Evolutionary conservation across 2,797 vertebrate genomes (phyloP), one percentile per base, ranked within the genome.

Genomic region (Cichlasoma orientale): DNA sequence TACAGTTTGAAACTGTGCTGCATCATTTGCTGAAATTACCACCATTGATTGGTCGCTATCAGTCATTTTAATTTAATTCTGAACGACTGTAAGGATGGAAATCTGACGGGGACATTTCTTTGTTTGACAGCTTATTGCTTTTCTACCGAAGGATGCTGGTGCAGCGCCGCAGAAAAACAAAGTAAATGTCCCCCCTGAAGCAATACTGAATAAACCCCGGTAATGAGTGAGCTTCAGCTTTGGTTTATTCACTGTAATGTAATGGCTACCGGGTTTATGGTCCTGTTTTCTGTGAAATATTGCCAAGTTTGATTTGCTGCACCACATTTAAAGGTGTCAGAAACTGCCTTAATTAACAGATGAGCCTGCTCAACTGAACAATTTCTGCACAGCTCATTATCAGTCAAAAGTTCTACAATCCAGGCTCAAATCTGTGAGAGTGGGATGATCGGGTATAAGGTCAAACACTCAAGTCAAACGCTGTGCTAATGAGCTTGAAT

Each of bases 1-100:
- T 85, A 74, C 86, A 86, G 80, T 90, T 88, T 82, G 86, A 90
- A 86, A 84, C 86, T 27, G 86, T 54, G 82, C 82, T 84, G 87
- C 86, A 90, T 90, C 86, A 83, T 93, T 92, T 91, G 86, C 90
- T 80, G 87, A 93, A 94, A 93, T 93, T 90, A 83, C 88, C 82
- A 79, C 80, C 88, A 88, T 84, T 89, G 93, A 92, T 93, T 92
- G 88, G 81, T 78, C 25, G 77, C 79, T 83, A 90, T 90, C 83
- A 83, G 89, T 93, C 91, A 93, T 90, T 92, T 83, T 81, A 88
- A 94, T 91, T 92, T 71, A 12, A 90, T 93, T 93, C 85, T 71
- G 87, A 94, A 92, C 83, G 91, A 92, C 92, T 89, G 79, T 79
- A 79, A 84, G 85, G 77, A 87, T 71, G 66, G 69, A 82, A 88